Base-by-base conservation (phyloP, 2,113 vertebrate species). In the Melierax canorus region DNA sequence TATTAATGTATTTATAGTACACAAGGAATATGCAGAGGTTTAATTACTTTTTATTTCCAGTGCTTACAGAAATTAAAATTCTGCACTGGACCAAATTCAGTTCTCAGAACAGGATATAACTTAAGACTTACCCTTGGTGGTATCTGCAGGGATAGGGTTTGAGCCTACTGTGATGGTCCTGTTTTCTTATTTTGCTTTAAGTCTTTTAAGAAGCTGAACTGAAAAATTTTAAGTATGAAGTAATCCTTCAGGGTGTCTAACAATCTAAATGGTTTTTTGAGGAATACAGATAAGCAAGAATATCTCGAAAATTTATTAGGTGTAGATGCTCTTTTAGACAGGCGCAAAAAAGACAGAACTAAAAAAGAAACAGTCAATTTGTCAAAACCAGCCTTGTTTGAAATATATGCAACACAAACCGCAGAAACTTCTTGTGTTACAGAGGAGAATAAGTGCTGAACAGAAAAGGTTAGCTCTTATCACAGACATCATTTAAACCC, bases 311-410 rank as follows among this genome's bases (percentile, higher is more conserved):
- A 97, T 89, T 46, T 78, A 93, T 94, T 86, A 81, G 41, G 24
- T 86, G 87, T 78, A 64, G 79, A 63, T 7, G 7, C 38, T 51
- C 15, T 67, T 92, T 62, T 38, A 84, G 88, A 80, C 83, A 90
- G 36, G 10, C 15, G 7, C n/a, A 59, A 91, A 95, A 63, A 93
- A 83, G 77, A 74, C 43, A 96, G 82, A 95, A 88, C 68, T 85
- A n/a, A 72, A 89, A 88, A 88, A 95, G 81, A 74, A 88, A 83
- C 43, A 77, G 56, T 51, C 36, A 39, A 46, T 90, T 77, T 93
- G 95, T 94, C 92, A 95, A 96, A 96, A 95, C 48, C 82, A 95
- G 51, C 75, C 90, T 96, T 74, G 82, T 96, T 95, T 94, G 96
- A 96, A 96, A 97, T 95, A 93, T 72, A 94, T 91, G 90, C 93